Percentiles rank a stretch among this genome's conserved stretches.
Evolutionary conservation across 2,797 vertebrate genomes (phyloP).

Genomic region (Synaphobranchus kaupii): DNA sequence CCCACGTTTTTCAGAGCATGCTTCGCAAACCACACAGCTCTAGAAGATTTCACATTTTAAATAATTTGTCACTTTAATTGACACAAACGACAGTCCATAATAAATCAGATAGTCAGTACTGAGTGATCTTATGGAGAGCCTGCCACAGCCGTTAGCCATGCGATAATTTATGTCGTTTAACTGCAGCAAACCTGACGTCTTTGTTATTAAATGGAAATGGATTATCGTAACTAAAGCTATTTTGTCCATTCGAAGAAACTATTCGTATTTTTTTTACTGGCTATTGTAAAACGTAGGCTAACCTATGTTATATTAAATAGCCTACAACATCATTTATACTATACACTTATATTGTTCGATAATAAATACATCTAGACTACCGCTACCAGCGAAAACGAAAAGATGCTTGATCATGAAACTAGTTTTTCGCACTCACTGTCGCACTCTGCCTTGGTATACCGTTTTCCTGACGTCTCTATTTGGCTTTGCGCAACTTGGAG

Average conservation of each 20-base stretch:
- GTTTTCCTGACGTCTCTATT: slow-evolving; percentile 16
- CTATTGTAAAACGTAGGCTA: neutral
- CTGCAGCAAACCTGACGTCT: neutral
- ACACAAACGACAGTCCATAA: neutral
- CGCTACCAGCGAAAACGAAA: neutral
- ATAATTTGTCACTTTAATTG: slow-evolving; percentile 6
- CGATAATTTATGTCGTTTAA: neutral
- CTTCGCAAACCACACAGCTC: neutral
- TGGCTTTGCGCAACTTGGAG: slow-evolving; percentile 26
- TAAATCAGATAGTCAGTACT: neutral
- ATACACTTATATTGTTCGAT: no score
- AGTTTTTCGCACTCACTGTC: slow-evolving; percentile 4
- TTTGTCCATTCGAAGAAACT: neutral
- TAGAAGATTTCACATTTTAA: neutral
- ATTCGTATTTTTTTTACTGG: neutral
- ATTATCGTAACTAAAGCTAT: neutral
- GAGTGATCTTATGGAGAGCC: neutral
- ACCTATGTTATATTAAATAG: neutral
- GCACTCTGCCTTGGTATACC: neutral
- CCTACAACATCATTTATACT: neutral
- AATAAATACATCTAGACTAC: neutral
- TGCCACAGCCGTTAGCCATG: neutral
- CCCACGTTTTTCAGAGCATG: neutral
- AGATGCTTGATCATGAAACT: neutral
- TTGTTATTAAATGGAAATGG: neutral